phyloP scores from a whole-genome alignment of 2,113 vertebrate genomes.

The Entelurus aequoreus region DNA sequence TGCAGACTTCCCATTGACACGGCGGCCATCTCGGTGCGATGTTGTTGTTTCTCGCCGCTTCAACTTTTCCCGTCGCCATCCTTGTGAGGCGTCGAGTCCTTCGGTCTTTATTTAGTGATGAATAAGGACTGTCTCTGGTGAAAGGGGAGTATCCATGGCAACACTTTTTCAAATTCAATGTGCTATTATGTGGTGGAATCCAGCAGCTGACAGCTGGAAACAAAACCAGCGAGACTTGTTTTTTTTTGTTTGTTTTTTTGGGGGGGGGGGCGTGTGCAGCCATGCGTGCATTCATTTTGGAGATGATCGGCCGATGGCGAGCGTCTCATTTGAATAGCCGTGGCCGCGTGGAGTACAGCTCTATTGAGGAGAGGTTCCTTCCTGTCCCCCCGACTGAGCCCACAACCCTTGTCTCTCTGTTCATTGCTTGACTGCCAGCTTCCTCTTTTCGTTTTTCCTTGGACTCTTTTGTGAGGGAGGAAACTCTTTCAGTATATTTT shows the following conservation, averaged over 20 bases:
- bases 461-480: no score
- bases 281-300: conserved; percentile 16
- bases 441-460: not conserved
- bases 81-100: not conserved
- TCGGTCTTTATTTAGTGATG: not conserved
- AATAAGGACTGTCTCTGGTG: not conserved
- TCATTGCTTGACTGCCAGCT: conserved; percentile 3
- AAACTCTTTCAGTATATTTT: conserved; percentile 14
- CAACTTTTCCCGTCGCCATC: not conserved
- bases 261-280: not conserved
- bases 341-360: conserved; percentile 34
- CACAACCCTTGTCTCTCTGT: not conserved
- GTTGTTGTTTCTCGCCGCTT: no score
- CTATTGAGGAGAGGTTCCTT: conserved; percentile 50
- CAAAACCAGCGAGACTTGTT: conserved; percentile 39
- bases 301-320: conserved; percentile 40
- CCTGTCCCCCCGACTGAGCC: conserved; percentile 54
- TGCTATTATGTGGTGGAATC: conserved; percentile 37
- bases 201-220: conserved; percentile 56
- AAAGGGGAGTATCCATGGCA: conserved; percentile 41
- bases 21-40: no score
- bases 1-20: no score
- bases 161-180: conserved; percentile 57
- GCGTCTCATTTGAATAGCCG: conserved; percentile 44
- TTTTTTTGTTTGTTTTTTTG: not conserved